Percentiles rank a stretch among this genome's conserved stretches.
These are phyloP conservation scores for Pyrocoelia pectoralis DNA, from an alignment of 2,888 invertebrate species.

Conservation along the genomic window DNA sequence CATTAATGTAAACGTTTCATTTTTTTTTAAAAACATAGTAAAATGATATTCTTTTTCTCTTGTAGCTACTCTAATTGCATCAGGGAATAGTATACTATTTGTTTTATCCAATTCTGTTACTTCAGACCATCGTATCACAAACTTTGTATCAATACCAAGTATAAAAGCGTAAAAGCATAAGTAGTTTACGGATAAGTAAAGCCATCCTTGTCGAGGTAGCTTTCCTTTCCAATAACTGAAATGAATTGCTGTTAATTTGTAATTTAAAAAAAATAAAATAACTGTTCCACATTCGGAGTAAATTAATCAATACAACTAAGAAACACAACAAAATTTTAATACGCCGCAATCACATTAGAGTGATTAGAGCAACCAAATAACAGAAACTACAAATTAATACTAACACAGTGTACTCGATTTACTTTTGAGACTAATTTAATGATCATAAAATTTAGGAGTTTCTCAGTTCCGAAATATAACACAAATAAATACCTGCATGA, in stretches of 20 bases:
- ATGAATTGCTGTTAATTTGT: neutral
- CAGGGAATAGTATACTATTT: constrained; percentile 81
- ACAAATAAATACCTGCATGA: constrained; percentile 79
- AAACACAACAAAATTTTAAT: too few species aligned
- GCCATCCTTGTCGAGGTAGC: constrained; percentile 95
- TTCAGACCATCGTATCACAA: constrained; percentile 91
- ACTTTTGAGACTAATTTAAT: too few species aligned
- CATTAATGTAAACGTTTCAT: constrained; percentile 91
- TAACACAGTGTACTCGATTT: too few species aligned
- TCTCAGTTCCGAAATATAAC: too few species aligned
- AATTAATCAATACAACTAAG: too few species aligned
- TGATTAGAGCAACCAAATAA: too few species aligned
- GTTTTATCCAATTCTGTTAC: constrained; percentile 82
- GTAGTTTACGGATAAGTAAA: constrained; percentile 96
- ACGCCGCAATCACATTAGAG: too few species aligned
- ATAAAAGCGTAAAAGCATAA: constrained; percentile 96
- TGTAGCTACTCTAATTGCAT: constrained; percentile 86
- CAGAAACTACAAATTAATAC: too few species aligned
- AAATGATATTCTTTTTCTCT: constrained; percentile 89
- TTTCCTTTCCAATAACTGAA: constrained; percentile 90
- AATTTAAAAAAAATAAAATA: too few species aligned
- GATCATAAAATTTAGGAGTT: too few species aligned
- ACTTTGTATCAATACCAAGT: constrained; percentile 87
- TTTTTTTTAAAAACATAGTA: constrained; percentile 88
- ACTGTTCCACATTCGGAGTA: too few species aligned